These are phyloP conservation scores for Saccostrea echinata DNA, from an alignment of 1,140 invertebrate genomes.

Conservation along the genomic window DNA sequence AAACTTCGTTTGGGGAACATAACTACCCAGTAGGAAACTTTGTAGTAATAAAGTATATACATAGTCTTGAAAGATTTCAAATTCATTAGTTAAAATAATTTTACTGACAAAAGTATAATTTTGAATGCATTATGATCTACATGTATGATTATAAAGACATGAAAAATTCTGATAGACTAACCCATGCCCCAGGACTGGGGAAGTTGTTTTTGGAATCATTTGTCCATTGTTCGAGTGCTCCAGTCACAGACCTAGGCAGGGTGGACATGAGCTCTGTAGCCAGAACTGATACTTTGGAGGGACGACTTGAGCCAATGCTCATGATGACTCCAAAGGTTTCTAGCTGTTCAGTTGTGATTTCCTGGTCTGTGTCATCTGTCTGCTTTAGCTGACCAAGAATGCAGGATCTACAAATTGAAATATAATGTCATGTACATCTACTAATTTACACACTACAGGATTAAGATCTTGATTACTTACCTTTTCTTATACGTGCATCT, in stretches of 20 bases:
- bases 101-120: too few species aligned
- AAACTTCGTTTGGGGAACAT: too few species aligned
- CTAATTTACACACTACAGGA: too few species aligned
- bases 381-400: conserved; percentile 81
- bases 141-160: too few species aligned
- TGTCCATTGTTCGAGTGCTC: conserved; percentile 86
- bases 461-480: too few species aligned
- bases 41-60: too few species aligned
- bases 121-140: too few species aligned
- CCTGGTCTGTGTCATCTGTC: conserved; percentile 62
- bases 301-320: conserved; percentile 83
- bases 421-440: too few species aligned
- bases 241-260: conserved; percentile 83
- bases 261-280: conserved; percentile 82
- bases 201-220: conserved; percentile 81
- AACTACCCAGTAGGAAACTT: too few species aligned
- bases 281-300: conserved; percentile 81
- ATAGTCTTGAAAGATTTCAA: too few species aligned
- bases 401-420: conserved; percentile 67
- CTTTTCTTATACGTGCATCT: too few species aligned
- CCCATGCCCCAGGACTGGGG: conserved; percentile 80
- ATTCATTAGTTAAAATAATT: too few species aligned
- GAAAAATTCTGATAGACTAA: conserved; percentile 58
- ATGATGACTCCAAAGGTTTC: conserved; percentile 82
- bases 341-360: conserved; percentile 68